These are phyloP conservation scores for Morinoia aosen DNA, from an alignment of 2,888 invertebrate species.

Conservation along the genomic window DNA sequence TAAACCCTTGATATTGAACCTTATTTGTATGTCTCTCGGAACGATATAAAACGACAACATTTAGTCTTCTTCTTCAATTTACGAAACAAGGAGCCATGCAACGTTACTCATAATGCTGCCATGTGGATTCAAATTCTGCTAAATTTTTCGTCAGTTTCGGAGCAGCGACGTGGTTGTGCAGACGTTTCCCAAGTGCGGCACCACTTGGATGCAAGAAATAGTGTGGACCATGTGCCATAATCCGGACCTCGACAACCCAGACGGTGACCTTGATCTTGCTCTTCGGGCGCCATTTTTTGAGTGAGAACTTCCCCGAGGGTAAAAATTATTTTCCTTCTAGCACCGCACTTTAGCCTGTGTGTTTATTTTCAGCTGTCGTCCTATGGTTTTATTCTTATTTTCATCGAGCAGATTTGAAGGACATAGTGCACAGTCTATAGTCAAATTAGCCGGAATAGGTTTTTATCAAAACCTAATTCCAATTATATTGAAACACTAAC, in stretches of 20 bases:
- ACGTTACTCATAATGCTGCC: not conserved
- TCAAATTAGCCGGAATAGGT: not conserved
- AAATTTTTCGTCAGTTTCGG: not conserved
- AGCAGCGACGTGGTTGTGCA: not conserved
- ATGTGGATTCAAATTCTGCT: not conserved
- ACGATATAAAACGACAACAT: too few species aligned
- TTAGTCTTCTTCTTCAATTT: too few species aligned
- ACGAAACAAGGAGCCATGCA: not conserved
- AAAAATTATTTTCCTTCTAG: too few species aligned
- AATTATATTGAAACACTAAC: too few species aligned
- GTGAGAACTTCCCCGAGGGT: not conserved
- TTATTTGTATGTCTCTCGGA: too few species aligned
- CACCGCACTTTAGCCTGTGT: not conserved
- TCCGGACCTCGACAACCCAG: not conserved
- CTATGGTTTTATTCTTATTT: not conserved
- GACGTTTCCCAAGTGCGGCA: conserved; percentile 14
- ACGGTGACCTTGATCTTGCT: not conserved
- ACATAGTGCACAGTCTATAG: not conserved
- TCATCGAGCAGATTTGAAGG: not conserved
- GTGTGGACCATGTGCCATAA: conserved; percentile 21
- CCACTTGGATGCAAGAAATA: conserved; percentile 5
- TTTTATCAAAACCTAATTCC: not conserved
- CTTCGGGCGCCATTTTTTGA: not conserved
- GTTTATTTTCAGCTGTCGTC: not conserved
- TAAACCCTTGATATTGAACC: too few species aligned